These are phyloP conservation scores for Actinia equina DNA, from an alignment of 64 coral and sea anemone genomes.

Conservation along the genomic window DNA sequence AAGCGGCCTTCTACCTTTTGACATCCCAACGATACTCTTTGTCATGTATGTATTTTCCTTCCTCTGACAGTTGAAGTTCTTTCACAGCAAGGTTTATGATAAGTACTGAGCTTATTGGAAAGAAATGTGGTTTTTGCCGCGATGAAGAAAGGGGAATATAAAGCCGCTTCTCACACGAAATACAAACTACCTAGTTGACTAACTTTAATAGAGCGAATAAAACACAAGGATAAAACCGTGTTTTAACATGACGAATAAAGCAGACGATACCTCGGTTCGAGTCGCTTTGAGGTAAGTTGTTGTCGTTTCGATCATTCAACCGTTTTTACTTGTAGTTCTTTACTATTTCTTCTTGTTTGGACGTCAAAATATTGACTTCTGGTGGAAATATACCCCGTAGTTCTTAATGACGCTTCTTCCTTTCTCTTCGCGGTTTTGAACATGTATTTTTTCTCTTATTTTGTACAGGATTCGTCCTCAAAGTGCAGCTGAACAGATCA, in stretches of 20 bases:
- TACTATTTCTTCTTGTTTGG: not conserved
- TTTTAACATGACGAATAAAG: not conserved
- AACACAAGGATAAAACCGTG: not conserved
- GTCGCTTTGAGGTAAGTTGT: slow-evolving; percentile 85
- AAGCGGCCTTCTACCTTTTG: not conserved
- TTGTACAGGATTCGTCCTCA: slow-evolving; percentile 94
- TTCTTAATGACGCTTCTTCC: slow-evolving; percentile 7
- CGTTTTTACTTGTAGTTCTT: slow-evolving; percentile 4
- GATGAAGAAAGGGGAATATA: not conserved
- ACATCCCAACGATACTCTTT: not conserved
- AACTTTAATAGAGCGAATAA: not conserved
- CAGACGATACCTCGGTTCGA: slow-evolving; percentile 83
- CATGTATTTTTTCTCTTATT: slow-evolving; percentile 1
- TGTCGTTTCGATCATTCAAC: not conserved
- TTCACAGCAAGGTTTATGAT: not conserved
- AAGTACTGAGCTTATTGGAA: not conserved
- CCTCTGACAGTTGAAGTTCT: slow-evolving; percentile 1
- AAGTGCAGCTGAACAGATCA: slow-evolving; percentile 97
- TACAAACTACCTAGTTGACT: not conserved
- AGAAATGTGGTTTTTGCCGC: slow-evolving; percentile 1
- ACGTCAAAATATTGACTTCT: not conserved
- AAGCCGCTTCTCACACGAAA: not conserved
- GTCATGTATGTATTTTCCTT: not conserved
- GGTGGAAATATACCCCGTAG: not conserved
- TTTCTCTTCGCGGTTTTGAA: not conserved